Base-by-base conservation (phyloP, 2,888 invertebrate genomes). In the Eurytoma californica region DNA sequence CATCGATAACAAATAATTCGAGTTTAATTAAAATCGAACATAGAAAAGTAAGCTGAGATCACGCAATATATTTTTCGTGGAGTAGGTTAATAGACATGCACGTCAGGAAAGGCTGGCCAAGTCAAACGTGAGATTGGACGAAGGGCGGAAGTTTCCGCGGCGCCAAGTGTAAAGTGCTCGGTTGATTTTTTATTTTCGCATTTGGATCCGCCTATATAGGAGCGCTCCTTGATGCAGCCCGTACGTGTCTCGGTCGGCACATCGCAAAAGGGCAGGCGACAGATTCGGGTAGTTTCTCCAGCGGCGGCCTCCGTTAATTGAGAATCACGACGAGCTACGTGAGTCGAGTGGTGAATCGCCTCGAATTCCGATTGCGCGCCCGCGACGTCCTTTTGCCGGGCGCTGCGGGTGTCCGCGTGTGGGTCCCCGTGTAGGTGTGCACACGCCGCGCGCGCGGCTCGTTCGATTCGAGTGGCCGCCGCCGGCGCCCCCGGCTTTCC, bases 241-340 rank as follows among this genome's bases (percentile, higher is more conserved):
- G 77, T 80, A 79, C 80, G 78, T 78, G 76, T 80, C 28, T 24
- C 49, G 39, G 14, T 18, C 53, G 53, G 47, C 20, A 47, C 9
- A 18, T 18, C 49, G 14, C 65, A 20, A 3, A 49, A 24, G 12
- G 60, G 57, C 18, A 24, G 14, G 24, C 20, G 60, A 24, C 60
- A 24, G 53, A 51, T 66, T 66, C 66, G 66, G 66, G 66, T 66
- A 49, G 51, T 51, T 47, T 51, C 51, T 7, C n/a, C 66, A 55
- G 73, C 70, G 69, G 63, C 69, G 74, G 53, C 79, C 79, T 20
- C 82, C 82, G 85, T 85, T 86, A 86, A 86, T 86, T 86, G 85
- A 85, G 85, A 86, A 86, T 86, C 86, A 86, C 86, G 85, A 84
- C 85, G 83, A 85, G 80, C 83, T 85, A 86, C 86, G 86, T 86